Conservation (phyloP, 2,888 invertebrate genomes). For the Girardia tigrina region DNA sequence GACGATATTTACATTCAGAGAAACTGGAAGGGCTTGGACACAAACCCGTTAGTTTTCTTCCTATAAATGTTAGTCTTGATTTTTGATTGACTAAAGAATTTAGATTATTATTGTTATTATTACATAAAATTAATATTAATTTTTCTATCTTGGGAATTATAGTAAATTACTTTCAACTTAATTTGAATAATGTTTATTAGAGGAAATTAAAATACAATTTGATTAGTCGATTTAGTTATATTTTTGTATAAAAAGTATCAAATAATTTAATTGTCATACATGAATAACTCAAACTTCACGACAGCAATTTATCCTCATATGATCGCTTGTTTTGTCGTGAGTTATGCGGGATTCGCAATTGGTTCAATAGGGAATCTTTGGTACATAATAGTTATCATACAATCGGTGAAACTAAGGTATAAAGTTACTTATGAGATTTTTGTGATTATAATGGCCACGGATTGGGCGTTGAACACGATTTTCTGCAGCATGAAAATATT, state of each 20-base stretch:
- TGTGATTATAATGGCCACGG: not conserved
- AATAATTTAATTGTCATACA: not conserved
- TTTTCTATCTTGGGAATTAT: too few species aligned
- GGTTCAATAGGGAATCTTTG: not conserved
- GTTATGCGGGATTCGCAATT: not conserved
- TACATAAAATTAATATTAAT: too few species aligned
- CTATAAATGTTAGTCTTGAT: too few species aligned
- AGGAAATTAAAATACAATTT: not conserved
- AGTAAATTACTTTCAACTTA: too few species aligned
- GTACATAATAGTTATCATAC: not conserved
- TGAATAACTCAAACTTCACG: not conserved
- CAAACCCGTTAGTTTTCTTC: too few species aligned
- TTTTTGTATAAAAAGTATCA: not conserved
- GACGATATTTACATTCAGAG: too few species aligned
- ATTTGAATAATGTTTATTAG: too few species aligned
- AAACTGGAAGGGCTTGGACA: too few species aligned
- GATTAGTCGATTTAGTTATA: not conserved
- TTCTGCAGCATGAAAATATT: not conserved
- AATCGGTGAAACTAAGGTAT: not conserved
- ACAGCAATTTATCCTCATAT: not conserved
- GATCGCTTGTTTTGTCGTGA: not conserved
- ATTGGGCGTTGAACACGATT: not conserved
- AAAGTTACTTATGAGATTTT: not conserved
- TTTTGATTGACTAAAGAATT: too few species aligned
- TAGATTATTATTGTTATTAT: too few species aligned